These are phyloP conservation scores for Mesocentrotus franciscanus DNA, from an alignment of 53 echinoderm and acorn worm genomes.

Conservation along the genomic window DNA sequence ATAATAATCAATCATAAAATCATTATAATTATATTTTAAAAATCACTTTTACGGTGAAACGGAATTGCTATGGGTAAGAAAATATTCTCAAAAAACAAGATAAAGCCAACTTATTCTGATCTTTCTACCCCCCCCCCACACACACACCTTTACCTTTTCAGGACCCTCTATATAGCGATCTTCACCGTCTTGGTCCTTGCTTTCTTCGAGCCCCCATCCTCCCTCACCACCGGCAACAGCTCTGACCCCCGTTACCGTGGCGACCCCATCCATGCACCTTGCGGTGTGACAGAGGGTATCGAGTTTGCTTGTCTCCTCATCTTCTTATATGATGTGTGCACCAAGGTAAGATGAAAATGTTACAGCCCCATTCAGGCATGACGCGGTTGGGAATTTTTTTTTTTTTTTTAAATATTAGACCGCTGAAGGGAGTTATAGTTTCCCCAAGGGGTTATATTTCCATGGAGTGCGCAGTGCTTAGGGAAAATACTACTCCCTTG, in stretches of 20 bases:
- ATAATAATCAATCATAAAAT: no score
- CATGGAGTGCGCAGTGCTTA: no score
- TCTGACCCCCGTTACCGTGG: constrained; percentile 94
- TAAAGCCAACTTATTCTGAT: neutral
- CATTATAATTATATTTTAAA: no score
- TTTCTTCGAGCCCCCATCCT: constrained; percentile 93
- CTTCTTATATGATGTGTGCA: constrained; percentile 79
- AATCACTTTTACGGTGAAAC: no score
- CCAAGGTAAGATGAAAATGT: constrained; percentile 74
- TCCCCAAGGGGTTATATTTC: no score
- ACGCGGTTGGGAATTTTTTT: no score
- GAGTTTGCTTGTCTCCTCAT: constrained; percentile 81
- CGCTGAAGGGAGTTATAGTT: no score
- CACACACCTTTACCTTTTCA: constrained; percentile 21
- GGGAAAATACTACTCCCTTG: no score
- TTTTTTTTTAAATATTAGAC: no score
- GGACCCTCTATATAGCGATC: constrained; percentile 87
- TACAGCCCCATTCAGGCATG: neutral
- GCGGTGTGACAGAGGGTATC: constrained; percentile 80
- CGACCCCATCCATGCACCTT: constrained; percentile 71
- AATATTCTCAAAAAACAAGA: no score
- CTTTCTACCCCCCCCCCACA: neutral
- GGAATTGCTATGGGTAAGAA: no score
- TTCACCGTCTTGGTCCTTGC: constrained; percentile 85
- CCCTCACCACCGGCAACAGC: constrained; percentile 77